Evolutionary conservation across 1,140 invertebrate genomes (phyloP), one percentile per base, ranked within the genome.

Genomic region (Drosophila lacertosa): DNA sequence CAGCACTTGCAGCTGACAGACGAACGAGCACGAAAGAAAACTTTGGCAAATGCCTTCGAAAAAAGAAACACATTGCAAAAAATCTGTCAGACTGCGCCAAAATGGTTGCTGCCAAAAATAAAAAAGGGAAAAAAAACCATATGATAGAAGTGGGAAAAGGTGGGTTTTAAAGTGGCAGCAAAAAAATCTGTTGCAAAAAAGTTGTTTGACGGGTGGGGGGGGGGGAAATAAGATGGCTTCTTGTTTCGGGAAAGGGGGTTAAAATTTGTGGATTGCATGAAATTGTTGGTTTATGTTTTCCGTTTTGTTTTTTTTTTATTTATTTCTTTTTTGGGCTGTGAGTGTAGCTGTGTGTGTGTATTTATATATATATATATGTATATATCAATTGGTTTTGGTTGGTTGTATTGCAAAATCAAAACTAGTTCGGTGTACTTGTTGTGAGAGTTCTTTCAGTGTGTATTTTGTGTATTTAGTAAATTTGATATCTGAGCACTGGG

Each of bases 1-100:
- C 82, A 88, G 78, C 82, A 88, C 54, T 88, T 88, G 82, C 77
- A 75, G 64, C 70, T 88, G 82, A 82, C 82, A 82, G 81, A 24
- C 39, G 18, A 47, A 37, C 7, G 45, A 50, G 39, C 3, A 5
- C 24, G 22, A 45, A 22, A 13, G 37, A 22, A 22, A 51, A 54
- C 24, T 26, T 26, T 26, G 24, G 24, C 4, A 26, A 6, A 26
- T 26, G 24, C 7, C 6, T 29, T 29, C 6, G 26, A 5, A 42
- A 15, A 65, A 68, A 63, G 47, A 47, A 48, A 64, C 6, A 64
- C n/a, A 63, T 53, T 42, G 26, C 45, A 70, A 42, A 70, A 77
- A 81, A 74, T 58, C 79, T 81, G 81, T 84, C 77, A 86, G 77
- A 63, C 64, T 80, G 73, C 60, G 64, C 48, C 37, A 88, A 84